A percentile compares a stretch with the other conserved stretches of the same genome.
Conservation (phyloP, 2,113 vertebrate species). For the Notiomystis cincta region DNA sequence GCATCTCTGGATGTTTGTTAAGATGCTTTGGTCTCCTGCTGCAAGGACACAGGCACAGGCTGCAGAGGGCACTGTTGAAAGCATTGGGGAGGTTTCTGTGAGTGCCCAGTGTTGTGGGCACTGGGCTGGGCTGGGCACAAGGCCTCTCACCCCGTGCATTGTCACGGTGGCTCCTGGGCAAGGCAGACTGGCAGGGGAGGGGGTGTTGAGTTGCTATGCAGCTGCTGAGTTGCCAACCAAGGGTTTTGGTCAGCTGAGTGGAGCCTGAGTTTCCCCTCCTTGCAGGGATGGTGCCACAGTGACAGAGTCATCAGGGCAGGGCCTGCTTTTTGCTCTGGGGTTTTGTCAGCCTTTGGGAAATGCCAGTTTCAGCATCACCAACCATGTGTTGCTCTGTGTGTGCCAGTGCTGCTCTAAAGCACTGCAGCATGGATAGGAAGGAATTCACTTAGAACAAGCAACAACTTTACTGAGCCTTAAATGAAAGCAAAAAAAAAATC, state of each 20-base stretch:
- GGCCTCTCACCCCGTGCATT: fast-evolving
- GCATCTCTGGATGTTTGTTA: not conserved
- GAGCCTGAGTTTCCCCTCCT: no score
- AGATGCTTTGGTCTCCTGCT: not conserved
- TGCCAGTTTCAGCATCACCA: not conserved
- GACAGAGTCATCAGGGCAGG: not conserved
- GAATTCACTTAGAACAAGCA: slow-evolving; percentile 54
- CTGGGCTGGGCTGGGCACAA: not conserved
- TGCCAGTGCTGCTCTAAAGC: not conserved
- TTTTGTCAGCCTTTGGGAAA: not conserved
- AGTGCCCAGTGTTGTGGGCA: fast-evolving
- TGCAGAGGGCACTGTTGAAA: fast-evolving
- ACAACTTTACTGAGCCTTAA: slow-evolving; percentile 63
- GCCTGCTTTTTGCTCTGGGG: not conserved
- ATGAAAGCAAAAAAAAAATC: not conserved
- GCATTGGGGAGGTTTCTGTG: fast-evolving
- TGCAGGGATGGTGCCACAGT: not conserved
- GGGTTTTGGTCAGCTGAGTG: not conserved
- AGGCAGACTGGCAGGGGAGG: fast-evolving
- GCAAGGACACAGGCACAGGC: fast-evolving
- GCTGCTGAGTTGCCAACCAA: not conserved
- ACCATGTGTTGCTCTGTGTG: fast-evolving
- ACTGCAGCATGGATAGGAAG: fast-evolving
- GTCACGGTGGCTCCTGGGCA: not conserved
- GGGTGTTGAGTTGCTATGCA: fast-evolving